Conservation (phyloP, 2,113 vertebrate genomes). For the Pseudorectes ferrugineus region DNA sequence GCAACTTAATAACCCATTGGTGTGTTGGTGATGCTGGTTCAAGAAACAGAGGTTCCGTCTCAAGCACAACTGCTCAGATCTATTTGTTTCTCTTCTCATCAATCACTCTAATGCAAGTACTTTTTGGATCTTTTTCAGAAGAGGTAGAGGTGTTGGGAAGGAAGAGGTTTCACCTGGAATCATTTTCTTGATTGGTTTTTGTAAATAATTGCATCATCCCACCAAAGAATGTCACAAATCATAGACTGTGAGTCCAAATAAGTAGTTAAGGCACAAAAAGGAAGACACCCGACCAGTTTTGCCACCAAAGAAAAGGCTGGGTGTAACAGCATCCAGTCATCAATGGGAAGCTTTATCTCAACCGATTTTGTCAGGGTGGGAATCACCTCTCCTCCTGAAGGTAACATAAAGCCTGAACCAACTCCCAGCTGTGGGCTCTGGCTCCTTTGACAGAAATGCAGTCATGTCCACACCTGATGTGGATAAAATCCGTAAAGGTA, state of each 20-base stretch:
- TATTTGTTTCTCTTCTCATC: background rate
- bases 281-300: slow-evolving; percentile 26
- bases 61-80: background rate
- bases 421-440: background rate
- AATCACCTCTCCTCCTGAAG: background rate
- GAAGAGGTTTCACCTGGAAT: background rate
- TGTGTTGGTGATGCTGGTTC: background rate
- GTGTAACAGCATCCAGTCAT: background rate
- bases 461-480: background rate
- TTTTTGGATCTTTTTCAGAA: background rate
- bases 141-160: background rate
- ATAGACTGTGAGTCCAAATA: background rate
- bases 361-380: background rate
- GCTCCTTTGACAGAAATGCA: background rate
- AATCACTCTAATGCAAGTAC: background rate
- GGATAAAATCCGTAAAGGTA: background rate
- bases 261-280: background rate
- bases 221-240: background rate
- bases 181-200: background rate
- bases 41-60: background rate
- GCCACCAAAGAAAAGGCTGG: background rate
- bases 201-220: background rate
- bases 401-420: background rate
- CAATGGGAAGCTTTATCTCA: background rate
- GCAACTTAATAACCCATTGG: background rate